These are phyloP conservation scores for Paramacrobiotus metropolitanus DNA, from an alignment of 1,140 invertebrate genomes.

Conservation along the genomic window DNA sequence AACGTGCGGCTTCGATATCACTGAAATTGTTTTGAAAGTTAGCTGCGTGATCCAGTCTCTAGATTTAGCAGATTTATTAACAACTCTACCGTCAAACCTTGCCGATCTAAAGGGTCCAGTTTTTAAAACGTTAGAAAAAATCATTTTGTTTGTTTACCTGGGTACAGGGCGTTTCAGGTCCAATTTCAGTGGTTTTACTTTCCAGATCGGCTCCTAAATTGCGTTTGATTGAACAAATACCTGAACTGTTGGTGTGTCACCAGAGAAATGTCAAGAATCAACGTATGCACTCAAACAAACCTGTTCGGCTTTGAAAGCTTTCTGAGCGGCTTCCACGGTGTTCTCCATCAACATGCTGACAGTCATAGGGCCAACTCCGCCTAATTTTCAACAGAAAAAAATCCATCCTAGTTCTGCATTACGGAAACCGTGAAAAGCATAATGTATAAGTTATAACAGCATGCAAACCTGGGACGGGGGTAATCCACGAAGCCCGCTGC, in stretches of 20 bases:
- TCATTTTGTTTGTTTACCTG: conserved; percentile 25
- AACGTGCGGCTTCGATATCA: conserved; percentile 67
- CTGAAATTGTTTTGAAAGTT: conserved; percentile 22
- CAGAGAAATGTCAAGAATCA: too few species aligned
- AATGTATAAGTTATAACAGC: too few species aligned
- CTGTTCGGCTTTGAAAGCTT: too few species aligned
- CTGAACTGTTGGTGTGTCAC: too few species aligned
- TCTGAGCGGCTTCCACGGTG: conserved; percentile 69
- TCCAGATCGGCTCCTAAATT: conserved; percentile 30
- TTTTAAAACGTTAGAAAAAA: conserved; percentile 9
- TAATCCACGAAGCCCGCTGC: conserved; percentile 41
- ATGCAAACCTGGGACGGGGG: neutral
- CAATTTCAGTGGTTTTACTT: conserved; percentile 33
- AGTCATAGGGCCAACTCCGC: conserved; percentile 93
- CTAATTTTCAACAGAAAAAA: conserved; percentile 36
- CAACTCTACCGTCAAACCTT: too few species aligned
- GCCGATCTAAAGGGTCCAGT: too few species aligned
- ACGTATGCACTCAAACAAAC: too few species aligned
- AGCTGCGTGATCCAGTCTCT: too few species aligned
- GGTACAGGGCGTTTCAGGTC: conserved; percentile 39
- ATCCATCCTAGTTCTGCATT: neutral
- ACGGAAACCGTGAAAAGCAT: too few species aligned
- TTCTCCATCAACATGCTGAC: conserved; percentile 94
- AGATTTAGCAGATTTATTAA: too few species aligned
- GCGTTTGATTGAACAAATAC: too few species aligned